Evolutionary conservation across 2,797 vertebrate species (phyloP).

Genomic region (Lithobates pipiens): DNA sequence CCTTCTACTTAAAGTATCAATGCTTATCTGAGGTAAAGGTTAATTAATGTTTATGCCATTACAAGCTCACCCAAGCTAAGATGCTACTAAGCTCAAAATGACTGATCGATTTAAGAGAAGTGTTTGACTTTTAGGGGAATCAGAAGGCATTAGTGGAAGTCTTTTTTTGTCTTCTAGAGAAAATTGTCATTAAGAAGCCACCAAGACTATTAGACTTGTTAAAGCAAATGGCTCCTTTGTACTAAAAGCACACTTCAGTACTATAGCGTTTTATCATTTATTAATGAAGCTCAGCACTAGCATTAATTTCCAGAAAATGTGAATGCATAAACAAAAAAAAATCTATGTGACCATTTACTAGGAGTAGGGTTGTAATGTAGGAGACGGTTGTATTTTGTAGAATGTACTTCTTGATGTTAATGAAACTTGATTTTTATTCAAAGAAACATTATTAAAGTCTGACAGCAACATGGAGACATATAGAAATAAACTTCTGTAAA

Average conservation of each 20-base stretch:
- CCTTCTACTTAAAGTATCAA: conserved; percentile 40
- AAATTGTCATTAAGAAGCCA: conserved; percentile 17
- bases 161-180: background rate
- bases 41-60: conserved; percentile 51
- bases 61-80: conserved; percentile 34
- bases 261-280: background rate
- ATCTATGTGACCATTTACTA: no score
- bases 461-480: background rate
- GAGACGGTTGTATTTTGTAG: background rate
- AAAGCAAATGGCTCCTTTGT: background rate
- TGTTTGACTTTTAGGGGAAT: conserved; percentile 42
- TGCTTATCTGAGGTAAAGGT: conserved; percentile 35
- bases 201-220: background rate
- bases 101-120: conserved; percentile 42
- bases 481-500: background rate
- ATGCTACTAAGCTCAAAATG: conserved; percentile 39
- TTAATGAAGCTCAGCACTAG: background rate
- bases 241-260: background rate
- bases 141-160: conserved; percentile 35
- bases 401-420: background rate
- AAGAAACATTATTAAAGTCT: background rate
- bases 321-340: background rate
- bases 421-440: background rate
- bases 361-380: background rate
- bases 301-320: background rate